Percentiles rank a stretch among this genome's conserved stretches.
These are phyloP conservation scores for Apodemus agrarius DNA, from an alignment of 2,797 vertebrate genomes.

Conservation along the genomic window DNA sequence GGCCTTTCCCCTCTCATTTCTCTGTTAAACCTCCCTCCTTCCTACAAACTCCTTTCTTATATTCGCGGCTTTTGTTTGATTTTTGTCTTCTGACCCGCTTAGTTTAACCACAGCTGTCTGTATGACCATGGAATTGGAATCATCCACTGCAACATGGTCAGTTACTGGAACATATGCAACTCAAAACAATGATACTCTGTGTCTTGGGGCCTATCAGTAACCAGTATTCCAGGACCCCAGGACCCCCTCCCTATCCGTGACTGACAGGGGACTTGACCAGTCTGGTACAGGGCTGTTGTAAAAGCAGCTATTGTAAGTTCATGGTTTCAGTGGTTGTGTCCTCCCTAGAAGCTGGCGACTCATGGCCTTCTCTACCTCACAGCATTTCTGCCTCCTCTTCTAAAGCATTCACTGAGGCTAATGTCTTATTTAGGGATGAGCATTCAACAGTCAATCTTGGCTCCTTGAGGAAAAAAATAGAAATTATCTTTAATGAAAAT, in stretches of 20 bases:
- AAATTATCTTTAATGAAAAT: constrained; percentile 6
- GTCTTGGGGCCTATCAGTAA: too few species aligned
- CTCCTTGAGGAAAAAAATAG: neutral
- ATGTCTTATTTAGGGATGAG: too few species aligned
- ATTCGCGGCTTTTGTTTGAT: neutral
- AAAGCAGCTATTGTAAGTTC: neutral
- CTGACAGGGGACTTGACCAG: neutral
- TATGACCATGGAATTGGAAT: neutral
- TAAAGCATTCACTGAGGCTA: too few species aligned
- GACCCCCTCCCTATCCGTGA: neutral
- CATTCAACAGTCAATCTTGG: neutral
- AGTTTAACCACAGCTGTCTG: neutral
- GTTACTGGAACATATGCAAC: neutral
- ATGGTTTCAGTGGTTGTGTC: neutral
- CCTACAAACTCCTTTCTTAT: neutral
- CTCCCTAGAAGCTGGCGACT: neutral
- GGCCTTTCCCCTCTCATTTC: too few species aligned
- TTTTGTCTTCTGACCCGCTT: neutral
- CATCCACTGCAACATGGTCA: neutral
- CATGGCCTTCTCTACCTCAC: neutral
- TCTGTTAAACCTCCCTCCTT: too few species aligned
- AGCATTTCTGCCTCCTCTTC: neutral
- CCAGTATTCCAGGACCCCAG: neutral
- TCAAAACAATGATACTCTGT: neutral
- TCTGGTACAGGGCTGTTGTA: too few species aligned